Evolutionary conservation across 2,113 vertebrate genomes (phyloP).

Genomic region (Mugil cephalus): DNA sequence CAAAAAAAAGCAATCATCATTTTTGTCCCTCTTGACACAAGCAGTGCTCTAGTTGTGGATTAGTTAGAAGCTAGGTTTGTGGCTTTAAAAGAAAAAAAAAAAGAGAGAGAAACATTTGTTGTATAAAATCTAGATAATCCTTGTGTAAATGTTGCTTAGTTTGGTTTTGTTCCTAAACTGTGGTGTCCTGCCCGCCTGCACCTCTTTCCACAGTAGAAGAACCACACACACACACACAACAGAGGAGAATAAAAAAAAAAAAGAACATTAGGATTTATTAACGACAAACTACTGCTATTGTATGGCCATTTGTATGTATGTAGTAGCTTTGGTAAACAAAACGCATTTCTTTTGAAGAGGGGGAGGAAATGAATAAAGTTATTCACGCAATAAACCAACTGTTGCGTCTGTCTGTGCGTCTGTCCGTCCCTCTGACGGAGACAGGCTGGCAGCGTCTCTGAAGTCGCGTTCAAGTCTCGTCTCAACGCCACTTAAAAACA

Average conservation of each 20-base stretch:
- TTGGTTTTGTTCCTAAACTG: constrained; percentile 73
- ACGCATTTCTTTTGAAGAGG: constrained; percentile 82
- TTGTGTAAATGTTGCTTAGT: constrained; percentile 78
- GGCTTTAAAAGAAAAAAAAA: constrained; percentile 65
- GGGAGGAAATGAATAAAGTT: constrained; percentile 86
- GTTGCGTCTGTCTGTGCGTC: constrained; percentile 14
- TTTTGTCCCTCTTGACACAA: constrained; percentile 84
- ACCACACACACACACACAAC: constrained; percentile 54
- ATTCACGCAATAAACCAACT: constrained; percentile 90
- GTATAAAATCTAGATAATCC: constrained; percentile 76
- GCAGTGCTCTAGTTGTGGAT: constrained; percentile 74
- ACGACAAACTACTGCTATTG: constrained; percentile 79
- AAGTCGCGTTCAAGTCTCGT: constrained; percentile 21
- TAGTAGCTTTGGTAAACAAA: constrained; percentile 88
- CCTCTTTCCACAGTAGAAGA: constrained; percentile 63
- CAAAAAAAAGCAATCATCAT: constrained; percentile 80
- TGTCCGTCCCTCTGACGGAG: background rate
- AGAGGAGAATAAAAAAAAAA: constrained; percentile 30
- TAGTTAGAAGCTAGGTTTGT: constrained; percentile 77
- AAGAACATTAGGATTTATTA: constrained; percentile 57
- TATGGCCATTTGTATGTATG: constrained; percentile 86
- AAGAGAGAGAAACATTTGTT: constrained; percentile 61
- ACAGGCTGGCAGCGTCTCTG: background rate
- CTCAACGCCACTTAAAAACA: background rate
- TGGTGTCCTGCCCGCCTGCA: constrained; percentile 69